Percentiles rank a stretch among this genome's conserved stretches.
Conservation (phyloP, 2,113 vertebrate species). For the Fulmarus glacialis region DNA sequence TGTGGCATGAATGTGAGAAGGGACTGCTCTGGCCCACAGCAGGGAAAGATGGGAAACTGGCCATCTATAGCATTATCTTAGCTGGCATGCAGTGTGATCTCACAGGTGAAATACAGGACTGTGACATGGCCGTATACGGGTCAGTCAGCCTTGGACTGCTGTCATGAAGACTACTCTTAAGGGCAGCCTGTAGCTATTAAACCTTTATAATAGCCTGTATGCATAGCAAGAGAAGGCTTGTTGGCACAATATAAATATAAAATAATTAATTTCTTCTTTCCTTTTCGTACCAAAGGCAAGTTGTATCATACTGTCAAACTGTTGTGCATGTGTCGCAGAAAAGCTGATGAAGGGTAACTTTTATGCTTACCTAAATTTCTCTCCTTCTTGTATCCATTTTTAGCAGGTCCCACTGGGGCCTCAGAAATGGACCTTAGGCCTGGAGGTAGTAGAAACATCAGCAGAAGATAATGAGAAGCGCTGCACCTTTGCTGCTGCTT, state of each 20-base stretch:
- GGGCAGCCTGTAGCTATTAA: neutral
- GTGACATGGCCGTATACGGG: neutral
- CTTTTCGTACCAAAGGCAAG: neutral
- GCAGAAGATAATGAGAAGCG: constrained; percentile 8
- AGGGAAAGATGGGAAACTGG: neutral
- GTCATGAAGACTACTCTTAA: neutral
- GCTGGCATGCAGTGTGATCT: neutral
- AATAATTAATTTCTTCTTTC: neutral
- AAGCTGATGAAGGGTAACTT: neutral
- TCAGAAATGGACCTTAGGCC: neutral
- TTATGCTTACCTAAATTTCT: neutral
- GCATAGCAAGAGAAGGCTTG: neutral
- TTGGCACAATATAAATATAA: neutral
- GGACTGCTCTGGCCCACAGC: neutral
- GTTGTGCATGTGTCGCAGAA: neutral
- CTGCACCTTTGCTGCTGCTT: neutral
- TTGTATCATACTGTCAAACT: neutral
- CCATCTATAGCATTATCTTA: fast-evolving
- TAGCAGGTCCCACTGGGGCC: neutral
- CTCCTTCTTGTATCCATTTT: neutral
- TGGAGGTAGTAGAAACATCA: neutral
- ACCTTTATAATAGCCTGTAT: neutral
- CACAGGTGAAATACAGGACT: neutral
- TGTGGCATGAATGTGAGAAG: neutral
- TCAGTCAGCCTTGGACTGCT: neutral